These are phyloP conservation scores for Pristionchus mayeri DNA, from an alignment of 2,888 invertebrate species.

Conservation along the genomic window DNA sequence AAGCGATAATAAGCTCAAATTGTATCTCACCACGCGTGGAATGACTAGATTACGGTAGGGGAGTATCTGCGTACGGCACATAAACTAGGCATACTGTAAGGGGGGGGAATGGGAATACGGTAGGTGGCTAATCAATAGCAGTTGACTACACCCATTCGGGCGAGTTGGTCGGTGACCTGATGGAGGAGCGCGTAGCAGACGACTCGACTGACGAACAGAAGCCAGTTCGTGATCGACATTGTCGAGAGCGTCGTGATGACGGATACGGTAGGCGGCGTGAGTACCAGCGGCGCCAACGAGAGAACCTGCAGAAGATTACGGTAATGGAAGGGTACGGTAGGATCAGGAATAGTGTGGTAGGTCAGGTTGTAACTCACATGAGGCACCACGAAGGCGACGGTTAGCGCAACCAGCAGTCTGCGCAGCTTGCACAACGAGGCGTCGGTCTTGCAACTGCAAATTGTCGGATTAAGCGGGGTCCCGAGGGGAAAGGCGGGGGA, in stretches of 20 bases:
- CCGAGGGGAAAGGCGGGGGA: neutral
- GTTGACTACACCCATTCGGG: conserved; percentile 34
- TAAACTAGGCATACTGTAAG: neutral
- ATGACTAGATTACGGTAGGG: conserved; percentile 16
- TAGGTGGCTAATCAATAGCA: conserved; percentile 4
- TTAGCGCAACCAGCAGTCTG: neutral
- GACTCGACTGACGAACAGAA: neutral
- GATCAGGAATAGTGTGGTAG: neutral
- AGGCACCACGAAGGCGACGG: conserved; percentile 28
- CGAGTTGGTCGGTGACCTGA: neutral
- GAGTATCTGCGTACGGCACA: neutral
- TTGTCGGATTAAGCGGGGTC: neutral
- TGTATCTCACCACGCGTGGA: conserved; percentile 29
- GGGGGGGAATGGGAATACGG: too few species aligned
- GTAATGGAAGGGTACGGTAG: neutral
- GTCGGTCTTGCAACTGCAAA: conserved; percentile 14
- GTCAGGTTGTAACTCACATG: conserved; percentile 19
- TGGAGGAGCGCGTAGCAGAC: conserved; percentile 36
- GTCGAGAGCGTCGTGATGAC: neutral
- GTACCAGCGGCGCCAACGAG: neutral
- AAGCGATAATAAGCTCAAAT: conserved; percentile 37
- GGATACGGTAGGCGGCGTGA: neutral
- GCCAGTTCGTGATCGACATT: neutral
- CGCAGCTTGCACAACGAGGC: neutral
- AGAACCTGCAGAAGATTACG: conserved; percentile 43